Percentiles rank a stretch among this genome's conserved stretches.
Evolutionary conservation across 64 coral and sea anemone species (phyloP).

Genomic region (Orbicella faveolata): DNA sequence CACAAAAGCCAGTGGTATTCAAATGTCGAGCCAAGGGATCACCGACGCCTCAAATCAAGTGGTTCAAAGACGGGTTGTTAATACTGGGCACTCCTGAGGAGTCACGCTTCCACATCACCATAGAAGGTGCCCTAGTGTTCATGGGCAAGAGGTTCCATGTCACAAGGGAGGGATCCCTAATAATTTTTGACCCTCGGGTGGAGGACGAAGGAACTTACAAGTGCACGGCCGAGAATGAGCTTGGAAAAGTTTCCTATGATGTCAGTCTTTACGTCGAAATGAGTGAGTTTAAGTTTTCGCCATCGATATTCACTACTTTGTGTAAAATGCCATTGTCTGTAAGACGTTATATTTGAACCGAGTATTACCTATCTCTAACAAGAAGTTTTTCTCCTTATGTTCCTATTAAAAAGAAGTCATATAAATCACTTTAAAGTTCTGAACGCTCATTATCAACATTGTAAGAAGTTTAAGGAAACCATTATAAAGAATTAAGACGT

Average conservation of each 20-base stretch:
- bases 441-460: no score
- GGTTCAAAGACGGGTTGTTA: slow-evolving; percentile 55
- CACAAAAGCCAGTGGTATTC: slow-evolving; percentile 70
- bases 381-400: no score
- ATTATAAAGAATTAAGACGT: no score
- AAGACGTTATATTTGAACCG: no score
- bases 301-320: neutral
- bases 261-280: slow-evolving; percentile 80
- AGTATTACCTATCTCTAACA: no score
- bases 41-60: slow-evolving; percentile 68
- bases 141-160: slow-evolving; percentile 65
- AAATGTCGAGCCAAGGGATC: slow-evolving; percentile 69
- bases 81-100: slow-evolving; percentile 44
- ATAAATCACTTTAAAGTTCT: no score
- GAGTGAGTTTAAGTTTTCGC: slow-evolving; percentile 50
- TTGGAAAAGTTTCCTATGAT: slow-evolving; percentile 60
- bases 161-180: slow-evolving; percentile 69
- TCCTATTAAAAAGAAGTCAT: no score
- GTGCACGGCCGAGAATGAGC: slow-evolving; percentile 62
- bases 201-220: slow-evolving; percentile 74
- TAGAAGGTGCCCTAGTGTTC: slow-evolving; percentile 57
- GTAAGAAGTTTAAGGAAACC: no score
- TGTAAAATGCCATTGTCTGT: no score
- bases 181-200: slow-evolving; percentile 76
- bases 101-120: slow-evolving; percentile 42